Evolutionary conservation across 2,888 invertebrate species (phyloP), one percentile per base, ranked within the genome.

Genomic region (Parnassius mnemosyne): DNA sequence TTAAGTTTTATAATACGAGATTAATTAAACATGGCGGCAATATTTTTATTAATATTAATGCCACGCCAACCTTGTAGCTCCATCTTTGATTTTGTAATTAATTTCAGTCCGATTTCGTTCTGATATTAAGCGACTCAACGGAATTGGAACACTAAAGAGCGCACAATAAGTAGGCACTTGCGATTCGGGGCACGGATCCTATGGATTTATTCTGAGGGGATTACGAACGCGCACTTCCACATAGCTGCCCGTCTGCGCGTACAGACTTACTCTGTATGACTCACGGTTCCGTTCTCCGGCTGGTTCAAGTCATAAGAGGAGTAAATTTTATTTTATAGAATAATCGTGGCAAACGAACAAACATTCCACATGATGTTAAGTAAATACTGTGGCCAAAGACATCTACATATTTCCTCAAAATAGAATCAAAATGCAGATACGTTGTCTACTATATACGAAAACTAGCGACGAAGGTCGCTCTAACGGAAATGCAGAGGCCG

Each of bases 171-270:
- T 41, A 41, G 9, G 16, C 11, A 42, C 41, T 64, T 64, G 64
- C n/a, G 55, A 64, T 61, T 57, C 64, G 9, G 42, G 3, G 50
- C 64, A 58, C 64, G 60, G 43, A 20, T 44, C 50, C 57, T 51
- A 53, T 52, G 57, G 60, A 55, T 54, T 13, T 49, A 56, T 52
- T 59, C 53, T 44, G 52, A 43, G 42, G 20, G 49, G 63, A 56
- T 56, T 52, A 61, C 55, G 13, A 42, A 41, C 41, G 13, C 49
- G 49, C 62, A 53, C 54, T 57, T 58, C 54, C 66, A 65, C 72
- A 68, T 67, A 65, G 68, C 65, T 66, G 65, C 59, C 63, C 61
- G 72, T 73, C 72, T 72, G 72, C 60, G 69, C 68, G 69, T 69
- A 70, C 72, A 72, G 74, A 74, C 74, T 63, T 13, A 11, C n/a